A percentile compares a stretch with the other conserved stretches of the same genome.
Evolutionary conservation across 1,140 invertebrate species (phyloP).

Genomic region (Nixonia krombeini): DNA sequence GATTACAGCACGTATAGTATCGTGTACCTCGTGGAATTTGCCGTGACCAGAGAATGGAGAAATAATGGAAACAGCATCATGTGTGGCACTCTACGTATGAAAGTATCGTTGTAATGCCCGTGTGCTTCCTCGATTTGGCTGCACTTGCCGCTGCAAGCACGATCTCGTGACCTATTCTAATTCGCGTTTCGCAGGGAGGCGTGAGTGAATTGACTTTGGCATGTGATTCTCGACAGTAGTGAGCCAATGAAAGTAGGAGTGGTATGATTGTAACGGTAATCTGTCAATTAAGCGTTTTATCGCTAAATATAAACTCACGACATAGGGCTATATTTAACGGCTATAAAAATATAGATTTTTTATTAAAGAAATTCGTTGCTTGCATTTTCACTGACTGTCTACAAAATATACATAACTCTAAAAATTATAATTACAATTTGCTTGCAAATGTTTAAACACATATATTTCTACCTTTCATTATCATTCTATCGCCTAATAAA

Average conservation of each 20-base stretch:
- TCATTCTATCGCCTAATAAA: too few species aligned
- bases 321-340: too few species aligned
- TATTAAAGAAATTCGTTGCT: too few species aligned
- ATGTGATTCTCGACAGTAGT: slow-evolving; percentile 33
- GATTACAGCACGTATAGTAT: slow-evolving; percentile 61
- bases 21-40: slow-evolving; percentile 58
- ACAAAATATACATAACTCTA: too few species aligned
- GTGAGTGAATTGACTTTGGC: slow-evolving; percentile 41
- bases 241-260: slow-evolving; percentile 40
- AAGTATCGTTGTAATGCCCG: slow-evolving; percentile 10
- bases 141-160: slow-evolving; percentile 45
- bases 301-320: too few species aligned
- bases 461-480: too few species aligned
- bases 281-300: slow-evolving; percentile 40
- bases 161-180: slow-evolving; percentile 46
- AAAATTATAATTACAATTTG: too few species aligned
- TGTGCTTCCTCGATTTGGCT: slow-evolving; percentile 38
- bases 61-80: slow-evolving; percentile 57
- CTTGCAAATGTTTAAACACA: too few species aligned
- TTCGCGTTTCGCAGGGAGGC: slow-evolving; percentile 34
- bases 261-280: slow-evolving; percentile 44
- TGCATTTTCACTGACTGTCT: too few species aligned
- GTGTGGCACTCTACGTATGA: too few species aligned
- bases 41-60: slow-evolving; percentile 61
- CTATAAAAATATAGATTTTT: too few species aligned